These are phyloP conservation scores for Bhutanitis thaidina DNA, from an alignment of 2,888 invertebrate species.

Conservation along the genomic window DNA sequence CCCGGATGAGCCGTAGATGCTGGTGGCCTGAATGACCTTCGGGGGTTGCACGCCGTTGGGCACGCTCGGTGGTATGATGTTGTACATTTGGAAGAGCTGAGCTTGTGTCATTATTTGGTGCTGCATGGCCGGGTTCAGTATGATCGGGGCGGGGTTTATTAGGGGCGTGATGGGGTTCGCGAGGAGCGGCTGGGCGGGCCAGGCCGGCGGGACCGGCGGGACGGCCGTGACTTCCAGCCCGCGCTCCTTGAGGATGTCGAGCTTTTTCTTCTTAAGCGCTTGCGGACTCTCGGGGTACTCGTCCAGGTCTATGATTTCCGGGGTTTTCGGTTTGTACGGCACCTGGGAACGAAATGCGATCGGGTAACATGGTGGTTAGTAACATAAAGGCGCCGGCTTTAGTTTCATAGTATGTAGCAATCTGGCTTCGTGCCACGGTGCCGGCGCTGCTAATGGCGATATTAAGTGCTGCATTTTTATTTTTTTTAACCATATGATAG, in stretches of 20 bases:
- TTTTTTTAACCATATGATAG: no score
- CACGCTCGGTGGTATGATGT: constrained; percentile 50
- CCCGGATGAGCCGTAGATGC: constrained; percentile 80
- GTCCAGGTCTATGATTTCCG: constrained; percentile 83
- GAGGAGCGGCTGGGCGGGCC: constrained; percentile 35
- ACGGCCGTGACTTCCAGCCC: constrained; percentile 88
- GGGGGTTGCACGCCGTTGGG: constrained; percentile 60
- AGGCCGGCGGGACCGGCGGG: constrained; percentile 65
- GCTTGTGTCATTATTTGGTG: constrained; percentile 74
- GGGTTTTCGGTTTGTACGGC: constrained; percentile 81
- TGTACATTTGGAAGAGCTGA: constrained; percentile 65
- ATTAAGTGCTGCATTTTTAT: no score
- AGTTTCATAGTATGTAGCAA: no score
- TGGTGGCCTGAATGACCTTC: constrained; percentile 80
- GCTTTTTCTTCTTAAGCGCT: constrained; percentile 82
- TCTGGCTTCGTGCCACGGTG: no score
- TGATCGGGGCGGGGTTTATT: constrained; percentile 38
- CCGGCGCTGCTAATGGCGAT: no score
- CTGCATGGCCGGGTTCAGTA: constrained; percentile 59
- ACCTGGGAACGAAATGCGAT: constrained; percentile 48
- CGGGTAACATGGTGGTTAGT: background rate
- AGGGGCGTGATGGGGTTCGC: constrained; percentile 27
- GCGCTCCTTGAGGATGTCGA: constrained; percentile 87
- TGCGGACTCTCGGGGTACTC: constrained; percentile 73
- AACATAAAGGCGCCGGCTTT: no score